phyloP scores from a whole-genome alignment of 1,140 invertebrate species.

The Archivesica marissinica region DNA sequence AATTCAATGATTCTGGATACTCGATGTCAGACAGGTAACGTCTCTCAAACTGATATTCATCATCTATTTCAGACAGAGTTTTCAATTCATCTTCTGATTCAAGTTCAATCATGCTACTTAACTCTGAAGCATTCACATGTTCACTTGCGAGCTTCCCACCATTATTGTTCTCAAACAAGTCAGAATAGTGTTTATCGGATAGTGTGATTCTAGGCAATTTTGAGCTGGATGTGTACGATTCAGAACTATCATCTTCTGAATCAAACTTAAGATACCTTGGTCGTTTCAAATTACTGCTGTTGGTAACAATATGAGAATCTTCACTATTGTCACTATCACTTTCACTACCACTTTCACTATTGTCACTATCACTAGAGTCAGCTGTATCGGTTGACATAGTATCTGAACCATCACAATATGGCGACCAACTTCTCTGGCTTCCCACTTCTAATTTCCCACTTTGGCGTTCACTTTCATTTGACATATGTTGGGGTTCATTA shows the following conservation, averaged over 20 bases:
- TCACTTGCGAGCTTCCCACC: background rate
- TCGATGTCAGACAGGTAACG: background rate
- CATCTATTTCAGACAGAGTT: background rate
- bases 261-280: background rate
- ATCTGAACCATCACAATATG: background rate
- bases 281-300: background rate
- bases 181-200: background rate
- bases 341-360: too few species aligned
- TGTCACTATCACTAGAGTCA: background rate
- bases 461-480: background rate
- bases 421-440: background rate
- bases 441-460: background rate
- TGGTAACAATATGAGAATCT: background rate
- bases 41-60: background rate
- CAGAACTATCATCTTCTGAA: background rate
- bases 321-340: background rate
- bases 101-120: background rate
- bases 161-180: background rate
- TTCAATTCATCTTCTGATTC: background rate
- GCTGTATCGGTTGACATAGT: background rate
- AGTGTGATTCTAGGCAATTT: slow-evolving; percentile 1
- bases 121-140: background rate
- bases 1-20: slow-evolving; percentile 17
- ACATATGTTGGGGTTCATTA: background rate
- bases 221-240: background rate